A percentile compares a stretch with the other conserved stretches of the same genome.
phyloP scores from a whole-genome alignment of 2,888 invertebrate species.

The Nudaria mundana region DNA sequence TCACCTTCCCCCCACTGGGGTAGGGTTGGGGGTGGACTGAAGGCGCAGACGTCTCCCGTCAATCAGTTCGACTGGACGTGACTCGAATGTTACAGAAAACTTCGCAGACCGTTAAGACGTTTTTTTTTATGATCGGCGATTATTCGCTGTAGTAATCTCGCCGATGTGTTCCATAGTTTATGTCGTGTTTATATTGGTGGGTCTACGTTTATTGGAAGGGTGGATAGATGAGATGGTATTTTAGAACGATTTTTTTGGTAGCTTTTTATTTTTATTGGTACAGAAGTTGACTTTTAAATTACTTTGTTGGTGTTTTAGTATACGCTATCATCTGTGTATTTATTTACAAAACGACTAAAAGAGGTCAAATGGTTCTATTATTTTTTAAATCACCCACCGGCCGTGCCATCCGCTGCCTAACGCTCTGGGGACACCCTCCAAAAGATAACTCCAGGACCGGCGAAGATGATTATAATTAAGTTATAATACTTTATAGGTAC shows the following conservation, averaged over 20 bases:
- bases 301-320: neutral
- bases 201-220: constrained; percentile 7
- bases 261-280: neutral
- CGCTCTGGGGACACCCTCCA: too few relatives aligned
- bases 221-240: constrained; percentile 3
- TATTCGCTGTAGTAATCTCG: constrained; percentile 53
- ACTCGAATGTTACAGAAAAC: constrained; percentile 59
- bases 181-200: constrained; percentile 27
- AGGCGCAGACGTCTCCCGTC: constrained; percentile 78
- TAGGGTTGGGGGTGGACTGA: constrained; percentile 34
- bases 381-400: too few relatives aligned
- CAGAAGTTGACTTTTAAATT: neutral
- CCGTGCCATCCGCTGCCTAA: too few relatives aligned
- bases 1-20: constrained; percentile 7
- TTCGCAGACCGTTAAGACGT: constrained; percentile 52
- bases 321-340: too few relatives aligned
- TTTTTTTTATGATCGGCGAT: constrained; percentile 59
- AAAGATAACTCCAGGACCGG: too few relatives aligned
- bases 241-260: constrained; percentile 1
- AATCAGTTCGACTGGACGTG: constrained; percentile 77
- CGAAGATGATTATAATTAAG: too few relatives aligned
- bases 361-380: too few relatives aligned
- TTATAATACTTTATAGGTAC: too few relatives aligned
- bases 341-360: too few relatives aligned
- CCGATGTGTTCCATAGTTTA: constrained; percentile 29